Conservation (phyloP, 2,113 vertebrate species). For the Corapipo altera region DNA sequence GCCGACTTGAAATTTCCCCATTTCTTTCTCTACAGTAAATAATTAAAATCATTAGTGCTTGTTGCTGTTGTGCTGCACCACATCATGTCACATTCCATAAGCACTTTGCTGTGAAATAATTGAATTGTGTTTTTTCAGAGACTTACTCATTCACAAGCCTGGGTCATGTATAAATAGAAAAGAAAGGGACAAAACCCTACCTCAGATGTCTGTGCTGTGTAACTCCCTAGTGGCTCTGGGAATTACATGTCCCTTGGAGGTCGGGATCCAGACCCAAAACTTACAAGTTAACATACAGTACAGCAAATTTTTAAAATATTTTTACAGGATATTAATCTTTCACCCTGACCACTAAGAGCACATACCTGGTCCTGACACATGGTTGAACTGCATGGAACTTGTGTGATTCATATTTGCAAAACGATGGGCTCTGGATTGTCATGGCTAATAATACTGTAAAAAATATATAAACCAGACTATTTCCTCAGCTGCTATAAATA, state of each 20-base stretch:
- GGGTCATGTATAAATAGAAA: not conserved
- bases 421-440: not conserved
- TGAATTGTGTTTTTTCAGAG: not conserved
- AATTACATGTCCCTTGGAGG: not conserved
- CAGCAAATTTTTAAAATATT: not conserved
- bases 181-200: not conserved
- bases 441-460: not conserved
- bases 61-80: not conserved
- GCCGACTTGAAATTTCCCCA: not conserved
- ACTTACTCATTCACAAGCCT: not conserved
- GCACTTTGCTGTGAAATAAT: not conserved
- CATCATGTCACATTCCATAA: not conserved
- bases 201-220: not conserved
- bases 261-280: not conserved
- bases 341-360: not conserved
- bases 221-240: not conserved
- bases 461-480: not conserved
- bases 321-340: not conserved
- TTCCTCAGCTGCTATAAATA: not conserved
- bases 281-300: not conserved
- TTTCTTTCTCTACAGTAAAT: slow-evolving; percentile 27
- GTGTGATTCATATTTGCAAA: not conserved
- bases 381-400: not conserved
- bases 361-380: not conserved
- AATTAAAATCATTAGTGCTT: slow-evolving; percentile 4